phyloP scores from a whole-genome alignment of 37 sponge, comb jelly and placozoan species.

The Ianthella basta region DNA sequence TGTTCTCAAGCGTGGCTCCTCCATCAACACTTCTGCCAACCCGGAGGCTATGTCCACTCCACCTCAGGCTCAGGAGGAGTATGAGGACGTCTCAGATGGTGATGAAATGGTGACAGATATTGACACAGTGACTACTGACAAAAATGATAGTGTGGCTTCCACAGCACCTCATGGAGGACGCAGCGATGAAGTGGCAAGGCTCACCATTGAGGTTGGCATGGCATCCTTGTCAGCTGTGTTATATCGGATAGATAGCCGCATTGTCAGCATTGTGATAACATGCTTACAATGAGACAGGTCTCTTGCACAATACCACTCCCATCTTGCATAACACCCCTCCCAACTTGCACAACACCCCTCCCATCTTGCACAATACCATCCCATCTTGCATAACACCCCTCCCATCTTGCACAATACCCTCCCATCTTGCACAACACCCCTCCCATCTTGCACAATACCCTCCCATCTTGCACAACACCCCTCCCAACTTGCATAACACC shows the following conservation, averaged over 20 bases:
- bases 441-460: too few relatives aligned
- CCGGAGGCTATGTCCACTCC: slow-evolving; percentile 22
- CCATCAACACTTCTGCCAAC: not conserved
- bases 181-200: slow-evolving; percentile 69
- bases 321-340: not conserved
- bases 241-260: not conserved
- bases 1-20: slow-evolving; percentile 16
- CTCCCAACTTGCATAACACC: too few relatives aligned
- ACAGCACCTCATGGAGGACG: not conserved
- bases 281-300: not conserved
- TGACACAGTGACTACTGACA: not conserved
- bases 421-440: too few relatives aligned
- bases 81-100: slow-evolving; percentile 8
- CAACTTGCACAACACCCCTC: not conserved
- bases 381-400: too few relatives aligned
- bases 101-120: slow-evolving; percentile 32
- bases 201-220: slow-evolving; percentile 62
- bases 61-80: slow-evolving; percentile 13
- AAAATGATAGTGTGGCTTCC: not conserved
- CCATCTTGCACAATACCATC: not conserved
- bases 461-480: too few relatives aligned
- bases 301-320: not conserved
- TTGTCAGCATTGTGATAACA: not conserved
- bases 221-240: not conserved
- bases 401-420: too few relatives aligned